Percentiles rank a stretch among this genome's conserved stretches.
Evolutionary conservation across 2,888 invertebrate genomes (phyloP).

Genomic region (Epicampocera succincta): DNA sequence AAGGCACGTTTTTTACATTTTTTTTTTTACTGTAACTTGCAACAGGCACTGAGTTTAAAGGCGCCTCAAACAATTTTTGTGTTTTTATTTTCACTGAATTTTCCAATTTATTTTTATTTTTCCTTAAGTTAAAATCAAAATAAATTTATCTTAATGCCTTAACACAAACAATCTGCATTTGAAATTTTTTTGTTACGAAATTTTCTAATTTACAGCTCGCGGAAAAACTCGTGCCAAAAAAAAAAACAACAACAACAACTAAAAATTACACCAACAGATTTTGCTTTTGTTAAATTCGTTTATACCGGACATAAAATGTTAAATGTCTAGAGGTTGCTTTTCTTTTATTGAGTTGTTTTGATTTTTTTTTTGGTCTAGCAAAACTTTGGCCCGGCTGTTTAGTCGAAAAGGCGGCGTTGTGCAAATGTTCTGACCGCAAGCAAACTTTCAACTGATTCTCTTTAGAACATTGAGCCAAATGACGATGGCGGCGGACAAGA

Average conservation of each 20-base stretch:
- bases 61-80: conserved; percentile 44
- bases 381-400: conserved; percentile 30
- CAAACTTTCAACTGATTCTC: conserved; percentile 76
- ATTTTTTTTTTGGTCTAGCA: conserved; percentile 29
- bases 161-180: conserved; percentile 12
- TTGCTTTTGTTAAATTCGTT: conserved; percentile 35
- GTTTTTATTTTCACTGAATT: conserved; percentile 36
- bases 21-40: conserved; percentile 4
- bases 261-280: conserved; percentile 9
- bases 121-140: conserved; percentile 38
- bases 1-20: conserved; percentile 50
- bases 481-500: conserved; percentile 50
- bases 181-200: conserved; percentile 19
- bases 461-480: conserved; percentile 54
- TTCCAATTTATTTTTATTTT: conserved; percentile 15
- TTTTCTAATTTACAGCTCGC: conserved; percentile 61
- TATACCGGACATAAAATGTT: conserved; percentile 37
- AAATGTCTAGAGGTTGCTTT: conserved; percentile 48
- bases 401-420: conserved; percentile 49
- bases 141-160: conserved; percentile 47
- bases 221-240: conserved; percentile 70
- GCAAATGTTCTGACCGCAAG: conserved; percentile 77
- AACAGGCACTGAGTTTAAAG: conserved; percentile 11
- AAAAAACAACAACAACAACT: conserved; percentile 31
- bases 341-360: conserved; percentile 37